Conservation (phyloP, 1,140 invertebrate genomes). For the Drosophila takahashii region DNA sequence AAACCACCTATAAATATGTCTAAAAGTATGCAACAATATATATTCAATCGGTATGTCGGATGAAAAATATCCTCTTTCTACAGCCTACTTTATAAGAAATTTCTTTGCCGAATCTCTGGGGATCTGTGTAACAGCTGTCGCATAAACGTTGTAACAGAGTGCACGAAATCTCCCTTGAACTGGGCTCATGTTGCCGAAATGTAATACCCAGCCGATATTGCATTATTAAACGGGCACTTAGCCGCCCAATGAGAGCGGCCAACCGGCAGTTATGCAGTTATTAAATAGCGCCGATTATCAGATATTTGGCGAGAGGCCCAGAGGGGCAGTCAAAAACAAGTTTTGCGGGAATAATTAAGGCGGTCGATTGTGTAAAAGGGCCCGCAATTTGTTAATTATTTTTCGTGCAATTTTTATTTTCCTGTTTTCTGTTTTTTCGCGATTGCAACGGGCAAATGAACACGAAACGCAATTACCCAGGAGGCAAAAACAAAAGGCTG, state of each 20-base stretch:
- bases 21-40: too few species aligned
- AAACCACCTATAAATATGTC: too few species aligned
- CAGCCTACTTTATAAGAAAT: too few species aligned
- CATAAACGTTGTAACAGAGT: too few species aligned
- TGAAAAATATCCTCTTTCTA: too few species aligned
- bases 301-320: too few species aligned
- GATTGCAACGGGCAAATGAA: conserved; percentile 5
- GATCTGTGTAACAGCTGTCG: too few species aligned
- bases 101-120: too few species aligned
- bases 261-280: conserved; percentile 2
- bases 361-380: conserved; percentile 3
- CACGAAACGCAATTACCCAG: conserved; percentile 31
- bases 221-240: conserved; percentile 5
- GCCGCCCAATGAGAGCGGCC: background rate
- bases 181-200: background rate
- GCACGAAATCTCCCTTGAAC: background rate
- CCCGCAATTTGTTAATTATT: conserved; percentile 15
- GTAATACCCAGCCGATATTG: conserved; percentile 1
- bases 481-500: conserved; percentile 7
- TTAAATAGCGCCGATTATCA: conserved; percentile 8
- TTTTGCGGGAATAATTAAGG: background rate
- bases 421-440: background rate
- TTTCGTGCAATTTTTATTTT: too few species aligned
- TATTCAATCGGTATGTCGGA: too few species aligned
- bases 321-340: background rate